phyloP scores from a whole-genome alignment of 2,888 invertebrate genomes.

The Eupithecia vulgata region DNA sequence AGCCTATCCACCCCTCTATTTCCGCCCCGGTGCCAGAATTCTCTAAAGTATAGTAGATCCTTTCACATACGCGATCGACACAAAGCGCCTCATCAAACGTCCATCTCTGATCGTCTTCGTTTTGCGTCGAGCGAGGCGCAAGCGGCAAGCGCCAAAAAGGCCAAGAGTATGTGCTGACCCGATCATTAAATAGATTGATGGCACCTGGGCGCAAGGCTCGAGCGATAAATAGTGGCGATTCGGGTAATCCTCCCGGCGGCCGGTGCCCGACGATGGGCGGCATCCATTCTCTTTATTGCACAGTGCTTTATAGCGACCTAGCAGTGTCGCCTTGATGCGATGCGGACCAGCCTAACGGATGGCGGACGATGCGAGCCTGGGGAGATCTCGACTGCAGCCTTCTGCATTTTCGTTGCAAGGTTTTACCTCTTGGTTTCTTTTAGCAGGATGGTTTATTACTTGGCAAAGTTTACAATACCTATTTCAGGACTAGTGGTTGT shows the following conservation, averaged over 20 bases:
- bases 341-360: constrained; percentile 74
- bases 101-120: constrained; percentile 77
- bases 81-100: constrained; percentile 84
- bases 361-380: constrained; percentile 55
- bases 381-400: constrained; percentile 38
- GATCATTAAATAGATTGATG: constrained; percentile 85
- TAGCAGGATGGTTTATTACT: neutral
- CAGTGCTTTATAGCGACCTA: constrained; percentile 80
- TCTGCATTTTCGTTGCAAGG: constrained; percentile 31
- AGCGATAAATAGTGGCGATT: constrained; percentile 84
- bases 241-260: constrained; percentile 81
- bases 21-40: constrained; percentile 3
- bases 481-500: too few species aligned
- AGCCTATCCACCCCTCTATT: constrained; percentile 10
- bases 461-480: neutral
- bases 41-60: constrained; percentile 66
- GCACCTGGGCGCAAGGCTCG: constrained; percentile 83
- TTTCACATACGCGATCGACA: constrained; percentile 73
- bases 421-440: constrained; percentile 19
- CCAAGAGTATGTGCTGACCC: constrained; percentile 82
- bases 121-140: constrained; percentile 63
- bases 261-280: constrained; percentile 79
- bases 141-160: constrained; percentile 73
- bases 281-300: constrained; percentile 84
- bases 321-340: constrained; percentile 74